Base-by-base conservation (phyloP, 2,888 invertebrate species). In the Parochlus steinenii region DNA sequence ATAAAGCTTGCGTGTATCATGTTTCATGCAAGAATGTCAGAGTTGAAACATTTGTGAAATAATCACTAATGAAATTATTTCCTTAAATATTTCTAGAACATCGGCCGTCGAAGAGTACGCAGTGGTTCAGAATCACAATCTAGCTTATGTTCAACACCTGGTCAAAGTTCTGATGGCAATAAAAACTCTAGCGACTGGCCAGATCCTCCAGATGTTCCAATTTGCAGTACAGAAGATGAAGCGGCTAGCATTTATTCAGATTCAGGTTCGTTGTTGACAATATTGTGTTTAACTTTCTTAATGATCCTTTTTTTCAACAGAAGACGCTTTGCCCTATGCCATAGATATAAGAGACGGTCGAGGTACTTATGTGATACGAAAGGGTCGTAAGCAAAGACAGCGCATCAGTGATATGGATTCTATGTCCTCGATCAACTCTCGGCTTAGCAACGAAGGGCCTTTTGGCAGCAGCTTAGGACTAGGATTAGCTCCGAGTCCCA, bases 361-460 rank as follows among this genome's bases (percentile, higher is more conserved):
- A 41, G 81, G 82, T 19, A 85, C 83, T n/a, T 85, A 83, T 50
- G 73, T 83, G 24, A 78, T 85, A 40, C 64, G 83, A 28, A 71
- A 76, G 42, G 78, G 79, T 31, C 71, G 76, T 48, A 67, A 65
- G 45, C 74, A 74, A 44, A 61, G 78, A 31, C 74, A 74, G 51
- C 67, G 72, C 34, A 54, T 79, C 44, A 69, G 69, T 4, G 69
- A 67, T 42, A 37, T 51, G 17, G 45, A 43, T 42, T 47, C 48
- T 11, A 48, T 47, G 30, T 59, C 62, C 10, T 71, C 72, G 10
- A 62, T 71, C 45, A 71, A 68, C 50, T 73, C 72, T 3, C 61
- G 71, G 37, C 59, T 69, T 31, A 72, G 71, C 52, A 71, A 71
- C 4, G 71, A 72, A 26, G 44, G 31, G 20, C 46, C 41, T 34